A percentile compares a stretch with the other conserved stretches of the same genome.
phyloP scores from a whole-genome alignment of 2,797 vertebrate genomes.

The Balearica regulorum region DNA sequence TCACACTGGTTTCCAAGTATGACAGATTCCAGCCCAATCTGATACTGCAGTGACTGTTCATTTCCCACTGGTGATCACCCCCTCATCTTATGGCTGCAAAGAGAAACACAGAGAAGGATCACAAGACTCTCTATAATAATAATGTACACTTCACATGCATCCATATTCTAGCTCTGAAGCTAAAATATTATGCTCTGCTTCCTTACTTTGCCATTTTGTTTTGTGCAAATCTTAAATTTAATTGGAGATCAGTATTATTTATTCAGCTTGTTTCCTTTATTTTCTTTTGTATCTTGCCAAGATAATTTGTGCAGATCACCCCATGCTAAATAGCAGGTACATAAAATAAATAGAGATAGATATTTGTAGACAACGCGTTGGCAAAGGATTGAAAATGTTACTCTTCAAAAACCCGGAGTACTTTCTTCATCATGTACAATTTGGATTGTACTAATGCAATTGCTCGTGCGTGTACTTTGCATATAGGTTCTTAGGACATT shows the following conservation, averaged over 20 bases:
- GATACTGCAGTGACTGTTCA: background rate
- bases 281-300: background rate
- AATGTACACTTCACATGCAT: background rate
- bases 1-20: background rate
- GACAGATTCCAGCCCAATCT: constrained; percentile 19
- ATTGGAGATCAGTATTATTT: background rate
- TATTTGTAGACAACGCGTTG: background rate
- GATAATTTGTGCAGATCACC: background rate
- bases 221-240: background rate
- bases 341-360: background rate
- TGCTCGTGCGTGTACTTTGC: background rate
- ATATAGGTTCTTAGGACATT: background rate
- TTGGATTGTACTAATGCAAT: background rate
- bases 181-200: background rate
- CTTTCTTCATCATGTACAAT: background rate
- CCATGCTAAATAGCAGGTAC: background rate
- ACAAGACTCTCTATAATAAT: background rate
- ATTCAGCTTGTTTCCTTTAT: background rate
- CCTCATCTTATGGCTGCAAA: background rate
- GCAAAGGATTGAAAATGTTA: background rate
- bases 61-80: background rate
- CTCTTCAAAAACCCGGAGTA: background rate
- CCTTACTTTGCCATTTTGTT: background rate
- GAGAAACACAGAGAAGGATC: background rate
- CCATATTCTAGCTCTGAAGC: background rate